A percentile compares a stretch with the other conserved stretches of the same genome.
Conservation (phyloP, 2,797 vertebrate genomes). For the Characodon lateralis region DNA sequence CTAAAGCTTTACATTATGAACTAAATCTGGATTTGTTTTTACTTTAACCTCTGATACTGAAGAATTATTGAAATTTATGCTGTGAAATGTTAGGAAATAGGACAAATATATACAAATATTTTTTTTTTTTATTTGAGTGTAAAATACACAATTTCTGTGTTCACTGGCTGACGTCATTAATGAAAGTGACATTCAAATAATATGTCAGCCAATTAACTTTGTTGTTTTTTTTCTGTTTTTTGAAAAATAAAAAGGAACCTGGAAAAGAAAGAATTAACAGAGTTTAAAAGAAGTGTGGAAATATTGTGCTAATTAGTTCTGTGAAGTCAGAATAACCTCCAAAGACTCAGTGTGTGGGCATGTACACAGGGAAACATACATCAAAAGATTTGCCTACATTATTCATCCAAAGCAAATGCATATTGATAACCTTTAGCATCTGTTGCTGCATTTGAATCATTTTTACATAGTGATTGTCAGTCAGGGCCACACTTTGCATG, state of each 20-base stretch:
- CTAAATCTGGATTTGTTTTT: no score
- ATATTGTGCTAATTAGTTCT: slow-evolving; percentile 39
- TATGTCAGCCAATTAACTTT: not conserved
- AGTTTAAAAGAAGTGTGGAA: slow-evolving; percentile 29
- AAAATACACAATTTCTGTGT: not conserved
- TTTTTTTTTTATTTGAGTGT: not conserved
- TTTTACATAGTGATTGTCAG: slow-evolving; percentile 67
- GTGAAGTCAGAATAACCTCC: slow-evolving; percentile 36
- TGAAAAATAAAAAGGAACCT: slow-evolving; percentile 1
- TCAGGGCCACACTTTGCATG: slow-evolving; percentile 44
- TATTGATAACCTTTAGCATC: slow-evolving; percentile 60
- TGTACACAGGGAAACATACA: slow-evolving; percentile 40
- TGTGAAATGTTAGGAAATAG: not conserved
- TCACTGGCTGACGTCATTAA: not conserved
- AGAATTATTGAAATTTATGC: not conserved
- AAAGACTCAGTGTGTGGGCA: slow-evolving; percentile 41
- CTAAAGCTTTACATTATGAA: no score
- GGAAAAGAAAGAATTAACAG: not conserved
- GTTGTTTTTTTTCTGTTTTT: not conserved
- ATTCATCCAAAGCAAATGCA: slow-evolving; percentile 58
- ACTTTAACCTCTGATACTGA: no score
- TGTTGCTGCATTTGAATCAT: slow-evolving; percentile 55
- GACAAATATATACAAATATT: not conserved
- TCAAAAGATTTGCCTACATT: slow-evolving; percentile 56
- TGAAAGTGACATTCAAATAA: slow-evolving; percentile 18